Base-by-base conservation (phyloP, 2,113 vertebrate species). In the Muntiacus reevesi region DNA sequence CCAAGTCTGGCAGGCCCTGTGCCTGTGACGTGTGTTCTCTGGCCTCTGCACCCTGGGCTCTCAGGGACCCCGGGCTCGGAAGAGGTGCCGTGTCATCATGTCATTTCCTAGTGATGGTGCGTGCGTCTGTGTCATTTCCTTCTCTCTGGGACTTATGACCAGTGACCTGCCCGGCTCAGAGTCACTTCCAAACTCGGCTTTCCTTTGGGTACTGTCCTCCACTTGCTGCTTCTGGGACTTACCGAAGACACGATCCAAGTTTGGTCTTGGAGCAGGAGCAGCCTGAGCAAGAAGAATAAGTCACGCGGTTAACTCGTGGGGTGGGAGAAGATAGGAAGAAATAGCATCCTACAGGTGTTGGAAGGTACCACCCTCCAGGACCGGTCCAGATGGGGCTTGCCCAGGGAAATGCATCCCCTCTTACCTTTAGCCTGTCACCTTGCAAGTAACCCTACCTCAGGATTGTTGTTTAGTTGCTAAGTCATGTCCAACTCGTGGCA, bases 101-200 rank as follows among this genome's bases (percentile, higher is more conserved):
- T 95, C 85, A 60, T 95, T 97, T 98, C 97, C 90, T 95, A 45
- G 74, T 30, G 33, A 67, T 55, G 57, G 28, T 45, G 93, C 19
- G 1, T 62, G 23, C 55, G 27, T 90, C 85, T 45, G 57, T 19
- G 3, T 92, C 91, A 96, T 79, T 96, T 98, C 90, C 90, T 94
- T 6, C 71, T 93, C 28, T 1, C 30, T 36, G 79, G 59, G 50
- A 64, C 50, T 52, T 81, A 50, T 19, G 64, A 45, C 85, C 0
- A 1, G 17, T 85, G 81, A 81, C 76, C 88, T 47, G 33, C 88
- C n/a, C 74, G 82, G 47, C 47, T 95, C 84, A 45, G 92, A 93
- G 62, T 93, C 95, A 81, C 64, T 91, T 81, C 67, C 64, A 30
- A n/a, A 89, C 47, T 82, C 50, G 30, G 62, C 81, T 94, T 87